These are phyloP conservation scores for Genyomyrus donnyi DNA, from an alignment of 2,113 vertebrate genomes.

Conservation along the genomic window DNA sequence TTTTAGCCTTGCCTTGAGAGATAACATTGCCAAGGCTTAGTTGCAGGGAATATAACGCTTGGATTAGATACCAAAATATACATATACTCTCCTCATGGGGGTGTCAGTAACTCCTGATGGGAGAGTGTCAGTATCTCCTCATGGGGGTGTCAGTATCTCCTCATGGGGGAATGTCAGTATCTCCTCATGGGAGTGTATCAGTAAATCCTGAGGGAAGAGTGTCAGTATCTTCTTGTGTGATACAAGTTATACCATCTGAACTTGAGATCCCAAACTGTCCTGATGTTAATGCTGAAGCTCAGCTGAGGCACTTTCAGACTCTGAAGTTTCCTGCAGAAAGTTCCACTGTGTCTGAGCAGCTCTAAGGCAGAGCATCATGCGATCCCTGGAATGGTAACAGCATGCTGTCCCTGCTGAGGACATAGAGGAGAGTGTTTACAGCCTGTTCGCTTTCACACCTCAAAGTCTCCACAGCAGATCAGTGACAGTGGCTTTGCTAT, in stretches of 20 bases:
- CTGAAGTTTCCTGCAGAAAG: background rate
- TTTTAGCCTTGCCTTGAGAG: background rate
- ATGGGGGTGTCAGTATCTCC: background rate
- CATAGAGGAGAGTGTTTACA: background rate
- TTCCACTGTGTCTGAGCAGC: background rate
- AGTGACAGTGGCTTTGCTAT: background rate
- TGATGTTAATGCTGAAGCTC: background rate
- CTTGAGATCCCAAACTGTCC: background rate
- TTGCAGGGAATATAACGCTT: background rate
- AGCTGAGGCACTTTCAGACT: background rate
- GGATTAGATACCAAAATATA: background rate
- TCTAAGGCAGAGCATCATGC: background rate
- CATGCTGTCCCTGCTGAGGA: background rate
- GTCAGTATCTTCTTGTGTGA: background rate
- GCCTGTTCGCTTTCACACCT: background rate
- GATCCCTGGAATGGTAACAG: background rate
- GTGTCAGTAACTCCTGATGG: background rate
- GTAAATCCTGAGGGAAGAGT: background rate
- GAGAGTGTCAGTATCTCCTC: background rate
- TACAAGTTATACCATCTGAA: background rate
- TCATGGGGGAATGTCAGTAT: background rate
- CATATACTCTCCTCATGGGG: background rate
- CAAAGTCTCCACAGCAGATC: background rate
- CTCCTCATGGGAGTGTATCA: background rate
- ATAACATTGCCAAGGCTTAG: background rate